These are phyloP conservation scores for Neolamprologus devosi DNA, from an alignment of 2,113 vertebrate genomes.

Conservation along the genomic window DNA sequence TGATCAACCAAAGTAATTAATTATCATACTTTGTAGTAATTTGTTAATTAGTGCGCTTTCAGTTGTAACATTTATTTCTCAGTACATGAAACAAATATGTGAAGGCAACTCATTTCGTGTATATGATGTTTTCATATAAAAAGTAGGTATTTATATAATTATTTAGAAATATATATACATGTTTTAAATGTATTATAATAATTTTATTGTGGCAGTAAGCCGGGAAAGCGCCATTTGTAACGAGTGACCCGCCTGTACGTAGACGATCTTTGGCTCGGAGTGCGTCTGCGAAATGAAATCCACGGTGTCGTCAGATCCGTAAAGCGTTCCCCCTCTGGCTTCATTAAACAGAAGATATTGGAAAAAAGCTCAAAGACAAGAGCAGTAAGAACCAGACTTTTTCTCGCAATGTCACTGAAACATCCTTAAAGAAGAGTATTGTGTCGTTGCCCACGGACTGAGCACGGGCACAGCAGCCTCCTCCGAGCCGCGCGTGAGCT, in stretches of 20 bases:
- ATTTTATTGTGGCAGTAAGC: not conserved
- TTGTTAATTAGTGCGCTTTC: not conserved
- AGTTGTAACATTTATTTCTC: not conserved
- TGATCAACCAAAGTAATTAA: not conserved
- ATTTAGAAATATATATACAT: not conserved
- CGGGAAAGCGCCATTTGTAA: not conserved
- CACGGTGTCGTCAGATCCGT: constrained; percentile 65
- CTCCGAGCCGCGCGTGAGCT: not conserved
- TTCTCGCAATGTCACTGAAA: not conserved
- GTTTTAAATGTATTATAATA: not conserved
- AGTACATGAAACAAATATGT: not conserved
- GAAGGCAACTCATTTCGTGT: not conserved
- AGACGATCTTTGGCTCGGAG: not conserved
- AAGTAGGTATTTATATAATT: not conserved
- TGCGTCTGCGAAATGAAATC: not conserved
- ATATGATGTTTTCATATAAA: not conserved
- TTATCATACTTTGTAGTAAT: not conserved
- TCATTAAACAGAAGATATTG: not conserved
- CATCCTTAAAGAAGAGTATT: not conserved
- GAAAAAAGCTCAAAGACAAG: not conserved
- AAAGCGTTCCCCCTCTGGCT: constrained; percentile 23
- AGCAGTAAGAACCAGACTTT: not conserved
- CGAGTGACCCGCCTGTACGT: not conserved
- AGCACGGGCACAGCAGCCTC: not conserved
- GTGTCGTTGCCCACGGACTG: not conserved